Percentiles rank a stretch among this genome's conserved stretches.
phyloP scores from a whole-genome alignment of 1,140 invertebrate genomes.

The Drosophila parvula region DNA sequence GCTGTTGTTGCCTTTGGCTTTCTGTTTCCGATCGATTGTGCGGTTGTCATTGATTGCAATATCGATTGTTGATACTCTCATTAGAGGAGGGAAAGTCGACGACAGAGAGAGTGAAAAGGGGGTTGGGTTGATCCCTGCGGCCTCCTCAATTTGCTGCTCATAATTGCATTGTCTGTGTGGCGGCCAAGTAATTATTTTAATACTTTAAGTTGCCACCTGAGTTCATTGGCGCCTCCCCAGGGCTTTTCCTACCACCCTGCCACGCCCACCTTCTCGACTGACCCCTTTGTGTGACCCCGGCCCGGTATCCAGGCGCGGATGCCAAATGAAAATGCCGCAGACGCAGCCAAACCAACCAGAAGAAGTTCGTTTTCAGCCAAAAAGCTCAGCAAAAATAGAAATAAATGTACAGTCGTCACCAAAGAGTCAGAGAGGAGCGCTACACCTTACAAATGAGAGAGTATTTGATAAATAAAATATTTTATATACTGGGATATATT shows the following conservation, averaged over 20 bases:
- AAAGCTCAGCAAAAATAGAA: slow-evolving; percentile 43
- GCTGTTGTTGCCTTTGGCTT: slow-evolving; percentile 21
- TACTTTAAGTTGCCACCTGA: slow-evolving; percentile 81
- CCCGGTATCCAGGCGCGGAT: slow-evolving; percentile 40
- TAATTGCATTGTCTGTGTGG: slow-evolving; percentile 74
- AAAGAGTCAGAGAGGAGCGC: background rate
- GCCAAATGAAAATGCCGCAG: slow-evolving; percentile 64
- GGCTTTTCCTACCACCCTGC: background rate
- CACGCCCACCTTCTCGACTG: background rate
- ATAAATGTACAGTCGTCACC: slow-evolving; percentile 53
- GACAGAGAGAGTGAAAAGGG: background rate
- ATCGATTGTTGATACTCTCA: slow-evolving; percentile 64
- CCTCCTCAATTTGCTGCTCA: slow-evolving; percentile 64
- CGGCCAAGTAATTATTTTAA: slow-evolving; percentile 67
- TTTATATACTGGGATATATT: background rate
- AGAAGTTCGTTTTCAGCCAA: slow-evolving; percentile 60
- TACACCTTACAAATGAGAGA: background rate
- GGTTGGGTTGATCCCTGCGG: slow-evolving; percentile 6
- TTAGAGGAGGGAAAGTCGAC: slow-evolving; percentile 31
- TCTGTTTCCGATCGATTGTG: slow-evolving; percentile 70
- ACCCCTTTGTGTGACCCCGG: slow-evolving; percentile 43
- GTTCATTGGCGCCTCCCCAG: slow-evolving; percentile 56
- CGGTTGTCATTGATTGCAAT: slow-evolving; percentile 58
- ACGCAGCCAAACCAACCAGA: slow-evolving; percentile 55
- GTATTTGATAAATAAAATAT: background rate